phyloP scores from a whole-genome alignment of 1,140 invertebrate species.

The Cepaea nemoralis region DNA sequence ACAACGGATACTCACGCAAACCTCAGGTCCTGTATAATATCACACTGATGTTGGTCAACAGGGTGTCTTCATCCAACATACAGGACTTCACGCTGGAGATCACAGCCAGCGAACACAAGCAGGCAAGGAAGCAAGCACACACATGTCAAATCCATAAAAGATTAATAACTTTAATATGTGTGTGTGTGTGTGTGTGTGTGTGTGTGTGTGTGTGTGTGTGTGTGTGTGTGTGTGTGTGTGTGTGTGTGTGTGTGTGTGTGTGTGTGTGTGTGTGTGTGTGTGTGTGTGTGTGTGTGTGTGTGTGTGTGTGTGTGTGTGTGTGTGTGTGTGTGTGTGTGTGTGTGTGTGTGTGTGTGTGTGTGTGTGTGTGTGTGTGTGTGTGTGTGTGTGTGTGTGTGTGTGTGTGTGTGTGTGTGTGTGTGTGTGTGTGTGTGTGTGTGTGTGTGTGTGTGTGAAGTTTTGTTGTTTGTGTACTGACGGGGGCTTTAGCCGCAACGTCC shows the following conservation, averaged over 20 bases:
- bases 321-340: slow-evolving; percentile 18
- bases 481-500: too few species aligned
- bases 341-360: slow-evolving; percentile 34
- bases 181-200: background rate
- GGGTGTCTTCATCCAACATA: too few species aligned
- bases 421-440: too few species aligned
- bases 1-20: too few species aligned
- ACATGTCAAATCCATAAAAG: too few species aligned
- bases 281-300: slow-evolving; percentile 39
- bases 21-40: too few species aligned
- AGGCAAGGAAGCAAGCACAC: too few species aligned
- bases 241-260: slow-evolving; percentile 29
- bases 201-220: slow-evolving; percentile 29
- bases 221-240: slow-evolving; percentile 25
- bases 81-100: too few species aligned
- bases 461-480: too few species aligned
- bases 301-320: slow-evolving; percentile 1
- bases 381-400: background rate
- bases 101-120: too few species aligned
- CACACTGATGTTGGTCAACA: too few species aligned
- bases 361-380: slow-evolving; percentile 24
- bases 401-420: background rate
- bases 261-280: slow-evolving; percentile 28
- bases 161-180: too few species aligned
- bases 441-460: background rate